Base-by-base conservation (phyloP, 2,797 vertebrate species). In the Pangasius djambal region DNA sequence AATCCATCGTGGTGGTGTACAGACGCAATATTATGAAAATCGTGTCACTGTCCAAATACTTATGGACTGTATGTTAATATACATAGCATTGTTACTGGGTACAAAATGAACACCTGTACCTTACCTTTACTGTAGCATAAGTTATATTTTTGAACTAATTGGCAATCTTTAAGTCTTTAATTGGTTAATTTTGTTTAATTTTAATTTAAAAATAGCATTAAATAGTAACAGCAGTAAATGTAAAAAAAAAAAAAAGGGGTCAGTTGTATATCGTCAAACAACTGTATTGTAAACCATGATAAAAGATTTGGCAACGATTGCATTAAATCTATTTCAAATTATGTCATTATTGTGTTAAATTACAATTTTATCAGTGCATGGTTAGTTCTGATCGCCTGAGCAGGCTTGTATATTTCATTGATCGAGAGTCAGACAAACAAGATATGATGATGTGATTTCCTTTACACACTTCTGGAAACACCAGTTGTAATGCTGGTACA, bases 401-500 rank as follows among this genome's bases (percentile, higher is more conserved):
- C 69, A 40, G 34, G 2, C 16, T 69, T 69, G 69, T 40, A 4
- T 72, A 72, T 18, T 70, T 37, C 15, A 37, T 18, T 72, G 34
- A 37, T 31, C 3, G 15, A 78, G 75, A 78, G 12, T 78, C 7
- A 8, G 81, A 63, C 13, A 83, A 63, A 83, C 37, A 83, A 63
- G 55, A 63, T n/a, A 63, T 20, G 25, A 65, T 48, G 37, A 28
- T 7, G 50, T 40, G 67, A 82, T 65, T 15, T 72, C 16, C 18
- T 82, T 65, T 44, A 16, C 37, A 28, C 22, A 57, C 4, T 9
- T 57, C 16, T 10, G 31, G 13, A 40, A 57, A 59, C n/a, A 22
- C 16, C 37, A 48, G 34, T 37, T 86, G 4, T 87, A 88, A 89
- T 87, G 78, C 82, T 16, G 37, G 70, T 59, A 61, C 31, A 82